phyloP scores from a whole-genome alignment of 2,797 vertebrate genomes.

The Notamacropus eugenii region DNA sequence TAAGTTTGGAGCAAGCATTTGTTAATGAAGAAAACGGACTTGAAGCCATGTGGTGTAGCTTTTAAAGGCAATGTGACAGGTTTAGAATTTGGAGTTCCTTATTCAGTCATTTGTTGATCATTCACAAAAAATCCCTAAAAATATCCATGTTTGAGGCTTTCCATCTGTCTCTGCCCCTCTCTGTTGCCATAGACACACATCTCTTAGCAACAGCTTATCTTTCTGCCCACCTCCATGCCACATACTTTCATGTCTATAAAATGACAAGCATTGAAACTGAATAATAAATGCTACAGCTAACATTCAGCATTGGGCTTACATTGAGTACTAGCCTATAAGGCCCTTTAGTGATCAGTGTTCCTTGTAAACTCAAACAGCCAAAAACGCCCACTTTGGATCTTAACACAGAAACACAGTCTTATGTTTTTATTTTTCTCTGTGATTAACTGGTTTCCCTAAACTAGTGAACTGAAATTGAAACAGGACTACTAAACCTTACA shows the following conservation, averaged over 20 bases:
- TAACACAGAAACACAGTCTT: background rate
- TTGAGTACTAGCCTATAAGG: constrained; percentile 25
- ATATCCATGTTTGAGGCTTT: constrained; percentile 57
- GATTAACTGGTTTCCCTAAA: background rate
- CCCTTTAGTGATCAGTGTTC: constrained; percentile 23
- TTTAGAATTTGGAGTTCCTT: constrained; percentile 26
- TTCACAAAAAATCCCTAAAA: constrained; percentile 41
- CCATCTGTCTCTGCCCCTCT: constrained; percentile 67
- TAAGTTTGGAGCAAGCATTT: constrained; percentile 64
- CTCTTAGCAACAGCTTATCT: constrained; percentile 53
- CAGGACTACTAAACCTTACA: background rate
- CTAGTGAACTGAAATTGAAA: background rate
- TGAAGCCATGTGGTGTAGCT: constrained; percentile 51
- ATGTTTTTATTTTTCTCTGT: background rate
- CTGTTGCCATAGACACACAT: constrained; percentile 78
- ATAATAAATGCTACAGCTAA: constrained; percentile 35
- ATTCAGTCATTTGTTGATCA: constrained; percentile 63
- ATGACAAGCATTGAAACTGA: constrained; percentile 55
- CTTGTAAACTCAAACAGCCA: background rate
- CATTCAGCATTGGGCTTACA: constrained; percentile 39
- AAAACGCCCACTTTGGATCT: background rate
- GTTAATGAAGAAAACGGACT: constrained; percentile 53
- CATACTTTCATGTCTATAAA: constrained; percentile 63
- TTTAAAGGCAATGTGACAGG: constrained; percentile 65
- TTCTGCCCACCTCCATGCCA: constrained; percentile 19